Evolutionary conservation across 2,888 invertebrate species (phyloP).

Genomic region (Ypsolopha scabrella): DNA sequence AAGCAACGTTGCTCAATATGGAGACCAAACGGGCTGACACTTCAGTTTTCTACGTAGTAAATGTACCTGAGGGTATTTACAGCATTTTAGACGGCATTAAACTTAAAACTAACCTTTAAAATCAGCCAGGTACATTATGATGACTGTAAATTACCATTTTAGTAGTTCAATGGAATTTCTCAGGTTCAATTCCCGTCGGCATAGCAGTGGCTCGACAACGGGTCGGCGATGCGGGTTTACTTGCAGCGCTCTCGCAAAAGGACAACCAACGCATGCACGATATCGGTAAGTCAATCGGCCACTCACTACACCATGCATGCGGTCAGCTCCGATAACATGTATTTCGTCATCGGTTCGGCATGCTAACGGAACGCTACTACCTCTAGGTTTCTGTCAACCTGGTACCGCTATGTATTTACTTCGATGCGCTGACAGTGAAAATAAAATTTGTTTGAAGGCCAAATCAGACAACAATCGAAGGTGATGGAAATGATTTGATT

Average conservation of each 20-base stretch:
- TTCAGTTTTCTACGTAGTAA: too few species aligned
- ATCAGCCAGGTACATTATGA: too few species aligned
- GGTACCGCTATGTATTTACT: conserved; percentile 62
- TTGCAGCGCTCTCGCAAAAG: conserved; percentile 68
- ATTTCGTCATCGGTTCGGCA: not conserved
- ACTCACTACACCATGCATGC: not conserved
- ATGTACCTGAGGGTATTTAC: too few species aligned
- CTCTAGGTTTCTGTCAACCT: conserved; percentile 41
- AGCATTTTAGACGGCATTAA: too few species aligned
- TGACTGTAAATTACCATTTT: too few species aligned
- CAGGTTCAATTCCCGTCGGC: conserved; percentile 81
- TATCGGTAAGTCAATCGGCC: conserved; percentile 59
- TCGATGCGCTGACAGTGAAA: conserved; percentile 55
- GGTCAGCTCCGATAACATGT: conserved; percentile 1
- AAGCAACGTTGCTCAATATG: too few species aligned
- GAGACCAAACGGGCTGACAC: too few species aligned
- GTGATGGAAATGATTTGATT: not conserved
- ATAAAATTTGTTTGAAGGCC: conserved; percentile 19
- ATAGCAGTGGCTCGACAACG: conserved; percentile 88
- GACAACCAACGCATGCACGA: conserved; percentile 69
- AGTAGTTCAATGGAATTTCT: not conserved
- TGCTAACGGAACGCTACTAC: conserved; percentile 10
- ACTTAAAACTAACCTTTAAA: too few species aligned
- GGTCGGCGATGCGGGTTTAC: conserved; percentile 73
- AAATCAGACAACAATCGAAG: not conserved